Base-by-base conservation (phyloP, 1,140 invertebrate genomes). In the Globodera ellingtonae region DNA sequence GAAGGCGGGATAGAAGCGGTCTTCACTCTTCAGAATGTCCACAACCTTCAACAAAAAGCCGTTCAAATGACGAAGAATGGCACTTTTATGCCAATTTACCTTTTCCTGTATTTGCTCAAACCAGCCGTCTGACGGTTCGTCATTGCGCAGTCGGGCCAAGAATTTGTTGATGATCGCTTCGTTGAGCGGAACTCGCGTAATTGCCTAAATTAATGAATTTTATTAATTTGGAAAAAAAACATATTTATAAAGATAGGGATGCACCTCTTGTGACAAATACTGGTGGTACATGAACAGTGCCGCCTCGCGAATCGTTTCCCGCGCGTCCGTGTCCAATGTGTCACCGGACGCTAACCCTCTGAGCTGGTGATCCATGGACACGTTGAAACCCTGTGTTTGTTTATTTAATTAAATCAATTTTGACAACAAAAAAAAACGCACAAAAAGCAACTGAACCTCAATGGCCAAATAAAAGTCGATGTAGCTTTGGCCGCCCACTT, bases 391-490 rank as follows among this genome's bases (percentile, higher is more conserved):
- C 92, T 91, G 80, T 59, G 56, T 1, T 15, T 35, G 35, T 35
- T 35, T 35, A 35, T 35, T 35, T 35, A n/a, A n/a, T n/a, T n/a
- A 47, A 47, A 47, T 72, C 35, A 72, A n/a, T 47, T 72, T 72
- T 72, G 59, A 15, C 67, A 47, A 70, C 56, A 10, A 62, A 15
- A 15, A 18, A 66, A 66, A 66, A n/a, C n/a, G 9, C 56, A 7
- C 35, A 69, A 80, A n/a, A 79, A 24, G 59, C 15, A 15, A 62
- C 72, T 18, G 83, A 84, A 91, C 93, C 91, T 94, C 94, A 84
- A 94, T 93, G 89, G 94, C 94, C 71, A 95, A 90, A 87, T 94
- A 94, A 88, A 94, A 94, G 86, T 93, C 94, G 79, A 95, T 91
- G 89, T 94, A 94, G 82, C 92, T 90, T 86, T 94, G 93, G 21